These are phyloP conservation scores for Atethmia centrago DNA, from an alignment of 2,888 invertebrate species.

Conservation along the genomic window DNA sequence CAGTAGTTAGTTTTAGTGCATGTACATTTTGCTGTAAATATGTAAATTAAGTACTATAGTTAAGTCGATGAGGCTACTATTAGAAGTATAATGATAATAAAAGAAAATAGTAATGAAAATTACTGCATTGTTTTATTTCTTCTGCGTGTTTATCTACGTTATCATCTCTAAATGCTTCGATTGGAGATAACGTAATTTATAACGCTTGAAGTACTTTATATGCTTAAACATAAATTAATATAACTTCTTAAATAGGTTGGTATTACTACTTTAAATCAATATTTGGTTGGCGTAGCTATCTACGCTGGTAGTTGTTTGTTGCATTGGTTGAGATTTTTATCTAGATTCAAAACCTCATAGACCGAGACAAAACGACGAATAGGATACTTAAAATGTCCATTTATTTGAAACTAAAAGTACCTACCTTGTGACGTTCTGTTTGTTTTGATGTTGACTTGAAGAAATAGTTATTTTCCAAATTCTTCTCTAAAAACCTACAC, in stretches of 20 bases:
- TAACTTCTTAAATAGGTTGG: slow-evolving; percentile 19
- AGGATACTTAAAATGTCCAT: not conserved
- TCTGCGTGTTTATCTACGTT: slow-evolving; percentile 56
- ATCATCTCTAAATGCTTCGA: slow-evolving; percentile 55
- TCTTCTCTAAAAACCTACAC: not conserved
- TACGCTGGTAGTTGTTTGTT: too few species aligned
- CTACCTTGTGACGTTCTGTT: not conserved
- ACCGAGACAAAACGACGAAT: not conserved
- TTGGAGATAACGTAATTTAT: slow-evolving; percentile 58
- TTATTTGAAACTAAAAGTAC: not conserved
- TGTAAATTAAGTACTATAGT: slow-evolving; percentile 71
- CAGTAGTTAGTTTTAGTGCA: slow-evolving; percentile 54
- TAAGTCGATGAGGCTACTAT: slow-evolving; percentile 84
- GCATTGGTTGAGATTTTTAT: not conserved
- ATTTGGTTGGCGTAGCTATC: not conserved
- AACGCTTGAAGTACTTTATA: slow-evolving; percentile 48
- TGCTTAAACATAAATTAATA: slow-evolving; percentile 37
- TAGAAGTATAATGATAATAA: slow-evolving; percentile 74
- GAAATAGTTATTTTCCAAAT: not conserved
- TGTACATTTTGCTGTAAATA: slow-evolving; percentile 82
- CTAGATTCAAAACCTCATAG: not conserved
- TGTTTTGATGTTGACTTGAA: not conserved
- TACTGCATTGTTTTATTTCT: slow-evolving; percentile 75
- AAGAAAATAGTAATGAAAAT: slow-evolving; percentile 73
- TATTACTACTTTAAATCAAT: slow-evolving; percentile 1